A percentile compares a stretch with the other conserved stretches of the same genome.
Evolutionary conservation across 1,140 invertebrate species (phyloP).

Genomic region (Drosophila bocqueti): DNA sequence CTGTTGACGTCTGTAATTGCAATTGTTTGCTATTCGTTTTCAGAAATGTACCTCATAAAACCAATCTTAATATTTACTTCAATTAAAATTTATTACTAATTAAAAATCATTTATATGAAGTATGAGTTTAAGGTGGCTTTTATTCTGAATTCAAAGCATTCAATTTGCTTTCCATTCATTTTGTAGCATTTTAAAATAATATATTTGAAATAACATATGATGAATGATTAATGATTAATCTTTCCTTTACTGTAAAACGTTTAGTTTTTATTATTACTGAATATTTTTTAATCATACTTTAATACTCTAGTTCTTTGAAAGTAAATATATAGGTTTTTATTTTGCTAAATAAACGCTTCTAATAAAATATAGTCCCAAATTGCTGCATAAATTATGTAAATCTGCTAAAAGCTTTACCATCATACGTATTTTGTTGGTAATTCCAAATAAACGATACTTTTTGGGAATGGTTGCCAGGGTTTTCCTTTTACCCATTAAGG

Average conservation of each 20-base stretch:
- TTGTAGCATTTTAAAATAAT: neutral
- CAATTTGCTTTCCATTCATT: neutral
- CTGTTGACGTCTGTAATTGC: conserved; percentile 17
- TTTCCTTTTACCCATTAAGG: conserved; percentile 26
- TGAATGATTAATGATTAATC: too few relatives aligned
- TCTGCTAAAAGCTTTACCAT: neutral
- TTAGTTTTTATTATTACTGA: neutral
- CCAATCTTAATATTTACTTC: neutral
- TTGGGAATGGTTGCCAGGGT: neutral
- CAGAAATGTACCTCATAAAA: neutral
- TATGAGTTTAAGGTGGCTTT: neutral
- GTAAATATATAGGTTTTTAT: neutral
- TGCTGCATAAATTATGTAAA: neutral
- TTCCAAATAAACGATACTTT: conserved; percentile 6
- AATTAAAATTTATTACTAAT: neutral
- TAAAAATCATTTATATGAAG: too few relatives aligned
- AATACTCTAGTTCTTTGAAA: neutral
- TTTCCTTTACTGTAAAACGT: neutral
- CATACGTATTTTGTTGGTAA: neutral
- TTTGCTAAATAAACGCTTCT: neutral
- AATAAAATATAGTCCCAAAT: neutral
- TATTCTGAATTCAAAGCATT: neutral
- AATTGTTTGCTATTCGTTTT: conserved; percentile 7
- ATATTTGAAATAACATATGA: too few relatives aligned
- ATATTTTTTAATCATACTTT: neutral